Base-by-base conservation (phyloP, 37 sponge, comb jelly and placozoan genomes). In the Ephydatia muelleri region DNA sequence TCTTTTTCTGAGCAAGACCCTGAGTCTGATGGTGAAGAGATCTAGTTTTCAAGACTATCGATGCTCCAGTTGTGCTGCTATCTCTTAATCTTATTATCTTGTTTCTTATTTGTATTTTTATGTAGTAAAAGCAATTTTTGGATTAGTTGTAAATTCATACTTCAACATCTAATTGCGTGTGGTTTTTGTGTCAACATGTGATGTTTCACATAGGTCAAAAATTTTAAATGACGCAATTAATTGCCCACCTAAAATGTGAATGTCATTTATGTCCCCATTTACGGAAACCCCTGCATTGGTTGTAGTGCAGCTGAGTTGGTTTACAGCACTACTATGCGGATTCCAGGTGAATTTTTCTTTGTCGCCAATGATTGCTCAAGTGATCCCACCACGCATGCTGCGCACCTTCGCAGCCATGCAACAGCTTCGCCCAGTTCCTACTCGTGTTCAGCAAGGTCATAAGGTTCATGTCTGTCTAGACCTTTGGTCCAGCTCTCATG, bases 261-360 rank as follows among this genome's bases (percentile, higher is more conserved):
- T 57, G 57, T 57, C 57, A 57, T 57, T 57, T 57, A 57, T 57
- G 57, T 57, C 19, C 57, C 57, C 16, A 11, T 57, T 21, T 57
- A 57, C 57, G 19, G 57, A 57, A 57, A 57, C 57, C 57, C 57
- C 57, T 57, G 19, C 37, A 5, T 77, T 38, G 39, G 70, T 16
- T 88, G 89, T 75, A 78, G 66, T 2, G 29, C 84, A 1, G 87
- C 87, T 43, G 87, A 87, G 49, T 47, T n/a, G n/a, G n/a, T n/a
- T n/a, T n/a, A n/a, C n/a, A n/a, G n/a, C n/a, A n/a, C n/a, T n/a
- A n/a, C n/a, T 35, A 27, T 85, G 13, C 79, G 80, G 4, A 79
- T 85, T 2, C 86, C 86, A 0, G 86, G 86, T 69, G 79, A 85
- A 67, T 85, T 85, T 64, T 85, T 85, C n/a, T n/a, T n/a, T n/a